phyloP scores from a whole-genome alignment of 2,113 vertebrate genomes.

The Leucosticte australis region DNA sequence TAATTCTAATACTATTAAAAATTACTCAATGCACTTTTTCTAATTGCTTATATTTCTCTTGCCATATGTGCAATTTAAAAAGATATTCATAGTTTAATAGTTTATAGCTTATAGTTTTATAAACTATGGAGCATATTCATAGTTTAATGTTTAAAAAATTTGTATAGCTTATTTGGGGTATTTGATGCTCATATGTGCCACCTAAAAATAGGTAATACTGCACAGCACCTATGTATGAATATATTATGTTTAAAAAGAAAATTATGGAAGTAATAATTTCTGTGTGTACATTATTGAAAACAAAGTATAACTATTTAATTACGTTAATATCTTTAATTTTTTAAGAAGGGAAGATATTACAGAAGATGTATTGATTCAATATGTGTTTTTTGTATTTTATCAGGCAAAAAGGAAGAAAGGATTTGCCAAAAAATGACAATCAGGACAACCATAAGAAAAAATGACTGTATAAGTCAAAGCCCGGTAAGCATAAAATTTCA shows the following conservation, averaged over 20 bases:
- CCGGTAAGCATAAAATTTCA: constrained; percentile 79
- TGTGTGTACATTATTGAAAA: not conserved
- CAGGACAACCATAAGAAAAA: constrained; percentile 91
- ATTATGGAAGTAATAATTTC: not conserved
- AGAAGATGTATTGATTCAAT: not conserved
- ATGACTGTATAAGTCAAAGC: constrained; percentile 91
- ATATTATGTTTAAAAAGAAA: not conserved
- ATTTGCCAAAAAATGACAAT: constrained; percentile 93
- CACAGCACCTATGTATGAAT: not conserved
- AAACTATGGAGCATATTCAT: not conserved
- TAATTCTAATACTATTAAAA: not conserved
- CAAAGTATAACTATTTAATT: not conserved
- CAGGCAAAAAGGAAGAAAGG: constrained; percentile 94
- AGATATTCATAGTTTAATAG: not conserved
- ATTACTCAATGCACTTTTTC: not conserved
- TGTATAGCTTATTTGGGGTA: not conserved
- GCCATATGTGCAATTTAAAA: not conserved
- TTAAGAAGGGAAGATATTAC: not conserved
- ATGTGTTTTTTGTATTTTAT: constrained; percentile 54
- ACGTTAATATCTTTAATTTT: not conserved
- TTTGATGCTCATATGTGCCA: not conserved
- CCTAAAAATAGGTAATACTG: not conserved
- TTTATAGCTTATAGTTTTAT: not conserved
- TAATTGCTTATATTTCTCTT: not conserved
- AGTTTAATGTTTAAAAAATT: not conserved